These are phyloP conservation scores for Heliconius hewitsoni DNA, from an alignment of 1,140 invertebrate species.

Conservation along the genomic window DNA sequence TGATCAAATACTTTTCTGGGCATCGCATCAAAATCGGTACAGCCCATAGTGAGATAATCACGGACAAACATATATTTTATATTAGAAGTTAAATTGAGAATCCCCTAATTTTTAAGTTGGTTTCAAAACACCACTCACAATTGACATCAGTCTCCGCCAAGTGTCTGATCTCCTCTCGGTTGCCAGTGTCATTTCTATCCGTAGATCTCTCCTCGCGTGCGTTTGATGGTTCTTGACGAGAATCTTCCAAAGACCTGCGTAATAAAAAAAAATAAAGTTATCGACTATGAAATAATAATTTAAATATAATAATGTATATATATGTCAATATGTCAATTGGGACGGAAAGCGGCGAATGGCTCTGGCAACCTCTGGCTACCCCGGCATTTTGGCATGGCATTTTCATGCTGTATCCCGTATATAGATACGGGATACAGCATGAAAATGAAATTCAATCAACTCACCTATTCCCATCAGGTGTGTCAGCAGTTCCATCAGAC, in stretches of 20 bases:
- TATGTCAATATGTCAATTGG: no score
- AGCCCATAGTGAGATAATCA: no score
- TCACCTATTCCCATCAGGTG: slow-evolving; percentile 25
- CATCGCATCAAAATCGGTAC: no score
- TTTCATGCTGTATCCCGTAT: no score
- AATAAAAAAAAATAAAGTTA: background rate
- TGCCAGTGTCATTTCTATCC: background rate
- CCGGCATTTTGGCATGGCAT: no score
- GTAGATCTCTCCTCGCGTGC: background rate
- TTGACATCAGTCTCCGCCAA: background rate
- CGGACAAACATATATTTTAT: no score
- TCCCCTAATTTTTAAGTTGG: no score
- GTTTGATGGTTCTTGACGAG: background rate
- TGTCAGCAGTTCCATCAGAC: background rate
- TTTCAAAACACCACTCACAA: background rate
- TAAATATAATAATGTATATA: no score
- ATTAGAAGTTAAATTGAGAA: background rate
- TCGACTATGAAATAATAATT: background rate
- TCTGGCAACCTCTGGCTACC: background rate
- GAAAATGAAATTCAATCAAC: background rate
- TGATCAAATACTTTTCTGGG: no score
- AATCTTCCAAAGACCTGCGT: background rate
- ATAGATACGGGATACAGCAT: no score
- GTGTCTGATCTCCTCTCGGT: background rate
- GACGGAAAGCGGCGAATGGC: background rate